A percentile compares a stretch with the other conserved stretches of the same genome.
Evolutionary conservation across 1,140 invertebrate species (phyloP).

Genomic region (Metopolophium dirhodum): DNA sequence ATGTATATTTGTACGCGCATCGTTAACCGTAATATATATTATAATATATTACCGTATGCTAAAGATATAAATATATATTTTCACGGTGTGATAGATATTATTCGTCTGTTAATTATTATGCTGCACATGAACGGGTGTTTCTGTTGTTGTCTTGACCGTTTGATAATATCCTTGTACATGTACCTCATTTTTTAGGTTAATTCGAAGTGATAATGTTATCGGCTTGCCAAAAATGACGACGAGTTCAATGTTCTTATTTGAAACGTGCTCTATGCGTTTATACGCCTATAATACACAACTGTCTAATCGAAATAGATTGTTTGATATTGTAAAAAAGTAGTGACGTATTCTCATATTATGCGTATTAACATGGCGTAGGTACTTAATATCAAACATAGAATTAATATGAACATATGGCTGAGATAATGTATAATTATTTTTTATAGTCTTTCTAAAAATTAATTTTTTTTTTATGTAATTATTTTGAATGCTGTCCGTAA

Average conservation of each 20-base stretch:
- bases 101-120: background rate
- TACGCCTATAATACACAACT: background rate
- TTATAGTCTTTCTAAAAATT: background rate
- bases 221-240: conserved; percentile 17
- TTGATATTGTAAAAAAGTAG: background rate
- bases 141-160: background rate
- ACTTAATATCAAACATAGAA: background rate
- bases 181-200: background rate
- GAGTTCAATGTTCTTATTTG: conserved; percentile 37
- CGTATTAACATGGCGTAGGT: background rate
- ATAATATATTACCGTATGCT: background rate
- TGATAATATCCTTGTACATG: background rate
- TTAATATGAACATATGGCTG: background rate
- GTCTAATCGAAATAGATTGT: conserved; percentile 30
- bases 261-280: conserved; percentile 17
- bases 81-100: background rate
- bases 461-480: background rate
- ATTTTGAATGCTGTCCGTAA: background rate
- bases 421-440: background rate
- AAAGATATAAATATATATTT: background rate
- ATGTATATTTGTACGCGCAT: background rate
- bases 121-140: background rate
- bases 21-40: background rate
- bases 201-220: conserved; percentile 21
- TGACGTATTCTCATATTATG: conserved; percentile 1